Evolutionary conservation across 2,113 vertebrate genomes (phyloP), one percentile per base, ranked within the genome.

Genomic region (Tautogolabrus adspersus): DNA sequence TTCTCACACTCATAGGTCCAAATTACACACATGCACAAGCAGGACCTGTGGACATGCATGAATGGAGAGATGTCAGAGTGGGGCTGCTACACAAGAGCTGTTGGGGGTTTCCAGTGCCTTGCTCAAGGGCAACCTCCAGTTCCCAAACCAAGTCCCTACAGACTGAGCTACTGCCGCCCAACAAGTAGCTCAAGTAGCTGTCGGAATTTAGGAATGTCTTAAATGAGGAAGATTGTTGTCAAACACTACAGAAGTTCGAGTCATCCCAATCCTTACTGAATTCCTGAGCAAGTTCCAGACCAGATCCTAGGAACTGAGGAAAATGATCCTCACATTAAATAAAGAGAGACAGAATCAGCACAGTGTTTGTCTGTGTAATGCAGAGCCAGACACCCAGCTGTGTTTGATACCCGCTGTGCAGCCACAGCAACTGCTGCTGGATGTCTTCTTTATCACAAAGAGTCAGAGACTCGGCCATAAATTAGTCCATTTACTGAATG

Each of bases 381-480:
- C 66, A 10, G 60, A 70, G 72, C 76, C 85, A 81, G 86, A 82
- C 72, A n/a, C 72, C 83, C 87, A 88, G 89, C 89, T 92, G 89
- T 84, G 86, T 57, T 65, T 26, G 71, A 73, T 10, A 16, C 74
- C 77, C 57, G 63, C 68, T 72, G 79, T 11, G 76, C 72, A 75
- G 67, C 62, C 52, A 5, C 70, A 38, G 60, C 70, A 52, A 62
- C 81, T 68, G 74, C 77, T 79, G 73, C 78, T 88, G 58, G 56
- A 63, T 30, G 47, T 56, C 72, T 81, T 62, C 66, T 71, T 66
- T 22, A 66, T 72, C 79, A 86, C 81, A 89, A 81, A 82, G 86
- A 69, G 58, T 42, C 81, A 75, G 82, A 37, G 64, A 70, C 71
- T 75, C 59, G 0, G 61, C 57, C 78, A 58, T 86, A 87, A 91